Evolutionary conservation across 2,797 vertebrate species (phyloP).

Genomic region (Lophius americanus): DNA sequence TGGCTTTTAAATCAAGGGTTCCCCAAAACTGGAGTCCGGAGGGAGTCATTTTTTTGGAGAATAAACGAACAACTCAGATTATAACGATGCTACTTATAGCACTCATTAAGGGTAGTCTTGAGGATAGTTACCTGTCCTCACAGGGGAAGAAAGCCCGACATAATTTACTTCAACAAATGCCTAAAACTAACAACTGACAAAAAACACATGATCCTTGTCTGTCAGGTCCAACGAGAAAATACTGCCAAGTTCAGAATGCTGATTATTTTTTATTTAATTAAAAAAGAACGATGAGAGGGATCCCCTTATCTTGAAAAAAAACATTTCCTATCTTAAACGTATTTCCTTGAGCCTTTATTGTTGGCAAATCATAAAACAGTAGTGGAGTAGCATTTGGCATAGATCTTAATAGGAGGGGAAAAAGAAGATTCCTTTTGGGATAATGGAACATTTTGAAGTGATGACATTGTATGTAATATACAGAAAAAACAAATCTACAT

Average conservation of each 20-base stretch:
- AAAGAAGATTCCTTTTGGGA: too few relatives aligned
- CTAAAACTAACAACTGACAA: slow-evolving; percentile 6
- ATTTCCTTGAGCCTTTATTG: background rate
- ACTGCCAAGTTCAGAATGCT: background rate
- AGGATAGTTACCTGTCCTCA: slow-evolving; percentile 18
- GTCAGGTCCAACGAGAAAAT: background rate
- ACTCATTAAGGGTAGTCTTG: slow-evolving; percentile 38
- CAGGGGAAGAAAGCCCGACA: background rate
- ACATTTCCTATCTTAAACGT: background rate
- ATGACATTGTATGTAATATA: too few relatives aligned
- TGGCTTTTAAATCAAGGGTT: slow-evolving; percentile 79
- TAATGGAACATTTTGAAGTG: too few relatives aligned
- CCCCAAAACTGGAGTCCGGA: slow-evolving; percentile 49
- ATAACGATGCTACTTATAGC: slow-evolving; percentile 37
- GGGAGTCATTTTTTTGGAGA: slow-evolving; percentile 45
- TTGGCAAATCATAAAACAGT: background rate
- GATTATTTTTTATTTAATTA: background rate
- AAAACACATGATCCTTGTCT: slow-evolving; percentile 5
- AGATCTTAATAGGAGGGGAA: too few relatives aligned
- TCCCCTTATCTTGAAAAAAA: background rate
- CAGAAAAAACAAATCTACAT: too few relatives aligned
- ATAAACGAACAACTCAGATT: slow-evolving; percentile 57
- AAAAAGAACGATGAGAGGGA: background rate
- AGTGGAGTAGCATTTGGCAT: background rate
- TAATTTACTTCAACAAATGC: slow-evolving; percentile 3